phyloP scores from a whole-genome alignment of 2,797 vertebrate genomes.

The Enteromius treurensis region DNA sequence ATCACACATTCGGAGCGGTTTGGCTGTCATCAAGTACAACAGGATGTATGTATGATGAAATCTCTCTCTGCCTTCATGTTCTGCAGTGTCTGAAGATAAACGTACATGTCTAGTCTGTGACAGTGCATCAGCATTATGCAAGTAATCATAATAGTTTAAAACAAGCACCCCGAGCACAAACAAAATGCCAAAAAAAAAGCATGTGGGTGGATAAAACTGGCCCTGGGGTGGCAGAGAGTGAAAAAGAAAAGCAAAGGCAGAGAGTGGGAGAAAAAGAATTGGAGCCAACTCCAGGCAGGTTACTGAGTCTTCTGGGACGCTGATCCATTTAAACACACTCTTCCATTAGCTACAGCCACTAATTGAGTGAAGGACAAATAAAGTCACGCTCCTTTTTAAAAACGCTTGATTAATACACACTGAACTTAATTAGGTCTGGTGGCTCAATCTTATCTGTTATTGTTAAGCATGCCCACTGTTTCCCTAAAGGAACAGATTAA shows the following conservation, averaged over 20 bases:
- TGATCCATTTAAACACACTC: constrained; percentile 31
- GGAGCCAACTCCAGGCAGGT: not conserved
- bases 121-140: constrained; percentile 6
- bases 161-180: constrained; percentile 19
- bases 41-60: not conserved
- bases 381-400: constrained; percentile 14
- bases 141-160: constrained; percentile 36
- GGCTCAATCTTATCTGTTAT: constrained; percentile 16
- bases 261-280: constrained; percentile 12
- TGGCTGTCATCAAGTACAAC: not conserved
- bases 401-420: constrained; percentile 37
- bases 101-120: not conserved
- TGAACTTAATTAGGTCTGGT: constrained; percentile 28
- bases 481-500: constrained; percentile 24
- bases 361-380: constrained; percentile 41
- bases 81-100: not conserved
- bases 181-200: constrained; percentile 20
- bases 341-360: constrained; percentile 36
- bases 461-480: constrained; percentile 18
- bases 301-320: constrained; percentile 12
- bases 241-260: constrained; percentile 42
- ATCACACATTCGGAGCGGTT: not conserved
- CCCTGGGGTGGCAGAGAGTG: constrained; percentile 31
- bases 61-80: not conserved
- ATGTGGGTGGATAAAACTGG: constrained; percentile 40